phyloP scores from a whole-genome alignment of 1,140 invertebrate species.

The Cephus cinctus region DNA sequence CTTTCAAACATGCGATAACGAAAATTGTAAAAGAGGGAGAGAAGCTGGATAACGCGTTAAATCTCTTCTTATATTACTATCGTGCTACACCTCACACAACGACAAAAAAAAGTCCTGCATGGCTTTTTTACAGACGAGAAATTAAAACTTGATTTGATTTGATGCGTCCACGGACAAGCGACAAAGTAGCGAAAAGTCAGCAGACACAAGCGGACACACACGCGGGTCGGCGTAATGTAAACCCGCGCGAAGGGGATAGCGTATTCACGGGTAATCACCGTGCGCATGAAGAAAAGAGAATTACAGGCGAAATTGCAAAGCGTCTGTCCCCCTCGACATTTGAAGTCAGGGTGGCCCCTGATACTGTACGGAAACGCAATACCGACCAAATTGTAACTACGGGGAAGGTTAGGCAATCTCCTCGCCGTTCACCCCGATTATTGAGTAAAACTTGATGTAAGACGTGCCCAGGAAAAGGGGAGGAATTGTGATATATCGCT shows the following conservation, averaged over 20 bases:
- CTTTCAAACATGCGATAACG: slow-evolving; percentile 29
- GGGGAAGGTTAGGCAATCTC: too few relatives aligned
- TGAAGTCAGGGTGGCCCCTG: too few relatives aligned
- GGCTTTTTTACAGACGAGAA: slow-evolving; percentile 2
- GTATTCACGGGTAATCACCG: slow-evolving; percentile 7
- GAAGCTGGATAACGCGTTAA: slow-evolving; percentile 19
- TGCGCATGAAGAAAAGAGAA: background rate
- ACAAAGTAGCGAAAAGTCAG: slow-evolving; percentile 1
- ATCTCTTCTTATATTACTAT: slow-evolving; percentile 30
- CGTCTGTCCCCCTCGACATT: slow-evolving; percentile 7
- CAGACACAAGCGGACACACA: background rate
- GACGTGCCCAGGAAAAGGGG: too few relatives aligned
- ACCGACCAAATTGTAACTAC: too few relatives aligned
- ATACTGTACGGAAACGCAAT: too few relatives aligned
- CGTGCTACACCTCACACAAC: slow-evolving; percentile 30
- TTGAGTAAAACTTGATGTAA: too few relatives aligned
- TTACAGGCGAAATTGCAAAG: slow-evolving; percentile 1
- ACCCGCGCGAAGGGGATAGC: background rate
- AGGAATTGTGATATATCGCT: too few relatives aligned
- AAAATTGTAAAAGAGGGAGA: slow-evolving; percentile 19
- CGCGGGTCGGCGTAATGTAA: background rate
- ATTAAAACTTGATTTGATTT: slow-evolving; percentile 8
- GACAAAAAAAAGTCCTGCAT: slow-evolving; percentile 22
- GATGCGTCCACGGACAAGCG: background rate
- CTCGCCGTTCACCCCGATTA: too few relatives aligned